Conservation (phyloP, 2,888 invertebrate species). For the Tyria jacobaeae region DNA sequence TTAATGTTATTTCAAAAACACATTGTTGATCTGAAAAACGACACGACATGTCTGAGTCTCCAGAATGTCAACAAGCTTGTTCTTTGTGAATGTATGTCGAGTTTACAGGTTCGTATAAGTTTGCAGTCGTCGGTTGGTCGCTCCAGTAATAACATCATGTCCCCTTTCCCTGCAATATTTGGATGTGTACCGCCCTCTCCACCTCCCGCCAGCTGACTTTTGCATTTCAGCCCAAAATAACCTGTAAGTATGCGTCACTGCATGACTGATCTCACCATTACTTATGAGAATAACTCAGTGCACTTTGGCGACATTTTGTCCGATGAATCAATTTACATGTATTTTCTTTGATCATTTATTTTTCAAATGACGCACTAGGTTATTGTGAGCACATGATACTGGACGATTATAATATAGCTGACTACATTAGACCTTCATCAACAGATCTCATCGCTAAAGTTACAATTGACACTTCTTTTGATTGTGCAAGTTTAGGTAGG, state of each 20-base stretch:
- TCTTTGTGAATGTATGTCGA: slow-evolving; percentile 27
- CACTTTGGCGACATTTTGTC: slow-evolving; percentile 45
- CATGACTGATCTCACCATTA: slow-evolving; percentile 60
- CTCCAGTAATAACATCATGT: slow-evolving; percentile 46
- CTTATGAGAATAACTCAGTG: slow-evolving; percentile 57
- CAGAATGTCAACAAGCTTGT: slow-evolving; percentile 13
- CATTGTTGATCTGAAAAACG: neutral
- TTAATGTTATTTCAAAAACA: neutral
- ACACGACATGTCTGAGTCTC: neutral
- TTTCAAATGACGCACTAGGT: slow-evolving; percentile 43
- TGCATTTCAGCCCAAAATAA: slow-evolving; percentile 66
- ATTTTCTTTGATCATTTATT: slow-evolving; percentile 33
- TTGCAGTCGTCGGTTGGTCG: slow-evolving; percentile 37
- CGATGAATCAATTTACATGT: slow-evolving; percentile 57
- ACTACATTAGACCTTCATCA: too few species aligned
- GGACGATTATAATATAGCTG: slow-evolving; percentile 2
- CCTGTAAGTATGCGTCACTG: slow-evolving; percentile 64
- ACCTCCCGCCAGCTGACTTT: slow-evolving; percentile 52
- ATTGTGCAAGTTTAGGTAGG: neutral
- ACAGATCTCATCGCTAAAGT: neutral
- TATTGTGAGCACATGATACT: slow-evolving; percentile 17
- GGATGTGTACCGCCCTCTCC: slow-evolving; percentile 22
- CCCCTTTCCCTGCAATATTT: slow-evolving; percentile 35
- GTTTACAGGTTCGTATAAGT: slow-evolving; percentile 39
- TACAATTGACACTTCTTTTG: neutral